phyloP scores from a whole-genome alignment of 2,113 vertebrate genomes.

The Motacilla alba region DNA sequence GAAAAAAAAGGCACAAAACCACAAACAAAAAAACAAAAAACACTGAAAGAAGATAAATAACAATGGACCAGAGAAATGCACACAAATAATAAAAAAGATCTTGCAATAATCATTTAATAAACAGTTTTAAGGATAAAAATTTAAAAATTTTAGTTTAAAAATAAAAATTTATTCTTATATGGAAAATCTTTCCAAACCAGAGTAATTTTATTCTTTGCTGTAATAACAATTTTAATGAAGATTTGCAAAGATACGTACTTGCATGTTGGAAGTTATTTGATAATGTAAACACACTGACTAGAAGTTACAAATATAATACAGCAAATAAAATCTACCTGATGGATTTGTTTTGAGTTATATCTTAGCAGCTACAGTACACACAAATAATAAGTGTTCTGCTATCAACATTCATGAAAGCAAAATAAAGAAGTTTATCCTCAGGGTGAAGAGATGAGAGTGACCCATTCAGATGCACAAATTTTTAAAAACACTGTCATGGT shows the following conservation, averaged over 20 bases:
- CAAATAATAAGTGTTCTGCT: background rate
- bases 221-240: background rate
- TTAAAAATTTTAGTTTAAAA: background rate
- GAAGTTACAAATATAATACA: background rate
- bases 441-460: background rate
- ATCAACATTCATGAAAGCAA: background rate
- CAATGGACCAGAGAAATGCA: background rate
- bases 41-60: background rate
- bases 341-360: background rate
- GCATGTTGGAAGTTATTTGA: background rate
- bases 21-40: background rate
- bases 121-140: background rate
- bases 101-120: background rate
- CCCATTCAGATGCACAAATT: background rate
- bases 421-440: background rate
- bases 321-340: background rate
- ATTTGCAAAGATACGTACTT: background rate
- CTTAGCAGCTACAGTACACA: background rate
- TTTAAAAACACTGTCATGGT: background rate
- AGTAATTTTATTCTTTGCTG: background rate
- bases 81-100: background rate
- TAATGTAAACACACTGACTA: background rate
- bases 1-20: background rate
- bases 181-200: background rate
- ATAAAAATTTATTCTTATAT: background rate